Evolutionary conservation across 2,888 invertebrate species (phyloP).

Genomic region (Tinea semifulvella): DNA sequence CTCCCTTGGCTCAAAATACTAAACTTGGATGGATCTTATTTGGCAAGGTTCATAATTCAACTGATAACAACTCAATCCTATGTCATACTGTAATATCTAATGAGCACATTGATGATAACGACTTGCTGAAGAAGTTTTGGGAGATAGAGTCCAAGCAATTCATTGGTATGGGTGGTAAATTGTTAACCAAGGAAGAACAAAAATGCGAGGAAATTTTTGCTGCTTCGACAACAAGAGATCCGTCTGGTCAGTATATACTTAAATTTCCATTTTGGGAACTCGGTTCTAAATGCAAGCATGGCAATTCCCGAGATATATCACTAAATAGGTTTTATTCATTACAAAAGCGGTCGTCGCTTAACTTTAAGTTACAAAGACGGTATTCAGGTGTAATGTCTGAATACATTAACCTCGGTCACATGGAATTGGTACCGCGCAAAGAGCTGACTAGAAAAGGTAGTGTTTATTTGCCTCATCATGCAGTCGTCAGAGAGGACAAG

Average conservation of each 20-base stretch:
- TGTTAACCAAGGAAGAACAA: constrained; percentile 17
- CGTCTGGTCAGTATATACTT: constrained; percentile 18
- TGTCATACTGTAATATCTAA: neutral
- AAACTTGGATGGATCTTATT: too few species aligned
- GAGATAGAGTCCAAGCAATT: constrained; percentile 18
- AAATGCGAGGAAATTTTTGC: constrained; percentile 17
- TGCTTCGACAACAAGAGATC: constrained; percentile 15
- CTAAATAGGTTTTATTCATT: constrained; percentile 15
- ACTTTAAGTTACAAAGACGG: constrained; percentile 17
- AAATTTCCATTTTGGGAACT: constrained; percentile 17
- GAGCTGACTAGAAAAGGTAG: neutral
- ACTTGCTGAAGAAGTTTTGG: constrained; percentile 18
- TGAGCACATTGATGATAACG: too few species aligned
- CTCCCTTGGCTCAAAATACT: too few species aligned
- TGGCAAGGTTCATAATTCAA: neutral
- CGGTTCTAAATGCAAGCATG: constrained; percentile 14
- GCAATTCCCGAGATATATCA: constrained; percentile 16
- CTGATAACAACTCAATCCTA: neutral
- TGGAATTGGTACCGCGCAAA: constrained; percentile 18
- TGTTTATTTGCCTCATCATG: constrained; percentile 27
- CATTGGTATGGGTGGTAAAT: neutral
- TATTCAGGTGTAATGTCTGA: constrained; percentile 21
- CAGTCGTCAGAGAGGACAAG: constrained; percentile 23
- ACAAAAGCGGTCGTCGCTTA: constrained; percentile 17
- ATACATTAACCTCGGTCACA: constrained; percentile 22